Percentiles rank a stretch among this genome's conserved stretches.
These are phyloP conservation scores for Hypomecis atomaria DNA, from an alignment of 2,888 invertebrate species.

Conservation along the genomic window DNA sequence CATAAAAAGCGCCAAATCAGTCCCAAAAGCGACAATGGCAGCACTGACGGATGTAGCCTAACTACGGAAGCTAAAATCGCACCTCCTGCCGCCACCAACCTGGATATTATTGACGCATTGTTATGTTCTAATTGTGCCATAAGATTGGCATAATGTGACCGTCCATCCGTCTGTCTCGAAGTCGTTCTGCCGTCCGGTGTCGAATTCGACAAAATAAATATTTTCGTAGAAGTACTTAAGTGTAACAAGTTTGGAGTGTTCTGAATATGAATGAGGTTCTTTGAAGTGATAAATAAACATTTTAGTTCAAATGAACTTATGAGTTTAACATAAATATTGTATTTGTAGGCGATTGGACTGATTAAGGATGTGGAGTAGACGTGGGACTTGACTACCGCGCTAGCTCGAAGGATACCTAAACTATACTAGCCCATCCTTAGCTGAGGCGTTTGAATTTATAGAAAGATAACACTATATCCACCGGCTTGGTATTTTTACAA, in stretches of 20 bases:
- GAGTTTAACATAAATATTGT: slow-evolving; percentile 15
- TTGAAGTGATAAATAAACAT: slow-evolving; percentile 30
- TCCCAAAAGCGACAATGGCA: too few species aligned
- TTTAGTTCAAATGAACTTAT: slow-evolving; percentile 20
- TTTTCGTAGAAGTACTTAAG: slow-evolving; percentile 58
- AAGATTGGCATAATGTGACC: slow-evolving; percentile 41
- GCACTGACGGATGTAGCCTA: slow-evolving; percentile 38
- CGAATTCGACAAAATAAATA: slow-evolving; percentile 58
- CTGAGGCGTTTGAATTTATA: too few species aligned
- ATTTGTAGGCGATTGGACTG: background rate
- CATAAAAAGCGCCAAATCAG: too few species aligned
- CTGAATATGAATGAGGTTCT: slow-evolving; percentile 44
- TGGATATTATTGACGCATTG: slow-evolving; percentile 62
- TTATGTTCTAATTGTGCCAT: slow-evolving; percentile 55
- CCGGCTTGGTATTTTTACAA: too few species aligned
- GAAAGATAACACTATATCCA: too few species aligned
- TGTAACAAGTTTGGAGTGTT: slow-evolving; percentile 45
- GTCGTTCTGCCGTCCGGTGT: slow-evolving; percentile 72
- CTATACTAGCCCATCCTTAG: too few species aligned
- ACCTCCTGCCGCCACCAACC: slow-evolving; percentile 38
- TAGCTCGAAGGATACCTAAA: too few species aligned
- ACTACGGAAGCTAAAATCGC: slow-evolving; percentile 48
- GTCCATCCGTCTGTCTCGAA: slow-evolving; percentile 52
- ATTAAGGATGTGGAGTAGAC: slow-evolving; percentile 1
- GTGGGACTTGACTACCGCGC: background rate